Base-by-base conservation (phyloP, 2,113 vertebrate species). In the Pterocles burchelli region DNA sequence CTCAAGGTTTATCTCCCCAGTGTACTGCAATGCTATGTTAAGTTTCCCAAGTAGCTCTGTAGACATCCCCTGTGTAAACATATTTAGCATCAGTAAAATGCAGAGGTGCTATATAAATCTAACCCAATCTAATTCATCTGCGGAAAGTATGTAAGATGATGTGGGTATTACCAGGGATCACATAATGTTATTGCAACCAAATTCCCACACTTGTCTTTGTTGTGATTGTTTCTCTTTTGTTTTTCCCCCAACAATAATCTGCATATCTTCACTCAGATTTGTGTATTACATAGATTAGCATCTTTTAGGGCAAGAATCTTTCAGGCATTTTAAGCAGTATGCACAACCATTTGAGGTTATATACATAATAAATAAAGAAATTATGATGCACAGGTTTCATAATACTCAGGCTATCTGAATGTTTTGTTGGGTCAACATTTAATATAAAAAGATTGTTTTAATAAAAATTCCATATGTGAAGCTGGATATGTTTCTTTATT, bases 31-130 rank as follows among this genome's bases (percentile, higher is more conserved):
- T 26, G 61, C 26, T 84, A 45, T 57, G 45, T 83, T 58, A 90
- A 92, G 54, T 89, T 95, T 96, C 58, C 54, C 26, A 85, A 79
- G 72, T 80, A 84, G 45, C 48, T 84, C 63, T 71, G 68, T 63
- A 90, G 89, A 80, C 55, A 61, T 68, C 25, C 49, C 45, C 33
- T 88, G 25, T 72, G 66, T 79, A 91, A 95, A 92, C 66, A 71
- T 36, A 81, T 75, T 91, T 85, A 59, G 48, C 88, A 95, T 83
- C 52, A 80, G 63, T 90, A 83, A 91, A 93, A 86, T 80, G 86
- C 59, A 79, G 91, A 83, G 48, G 51, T 91, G 58, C 63, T 89
- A n/a, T 80, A 93, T 90, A 90, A 85, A 77, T 73, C 55, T 85
- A 90, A 94, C 51, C 26, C 46, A 54, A 85, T 38, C 86, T 81